phyloP scores from a whole-genome alignment of 2,113 vertebrate species.

The Laticauda laticaudata region DNA sequence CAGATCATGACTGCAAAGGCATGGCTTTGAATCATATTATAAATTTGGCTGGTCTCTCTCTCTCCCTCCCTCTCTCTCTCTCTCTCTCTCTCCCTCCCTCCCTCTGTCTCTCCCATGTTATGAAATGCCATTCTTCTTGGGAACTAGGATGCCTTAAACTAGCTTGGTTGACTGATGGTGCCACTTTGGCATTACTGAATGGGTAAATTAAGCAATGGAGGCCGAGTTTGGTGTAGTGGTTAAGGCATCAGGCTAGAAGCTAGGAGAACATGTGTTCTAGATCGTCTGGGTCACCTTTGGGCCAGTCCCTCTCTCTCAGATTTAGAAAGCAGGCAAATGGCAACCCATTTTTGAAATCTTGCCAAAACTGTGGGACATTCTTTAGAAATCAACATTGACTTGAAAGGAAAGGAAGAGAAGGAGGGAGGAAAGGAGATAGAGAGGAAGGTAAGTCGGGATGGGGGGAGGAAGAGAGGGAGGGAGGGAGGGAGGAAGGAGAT shows the following conservation, averaged over 20 bases:
- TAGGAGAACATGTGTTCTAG: neutral
- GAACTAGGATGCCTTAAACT: neutral
- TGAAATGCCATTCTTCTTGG: neutral
- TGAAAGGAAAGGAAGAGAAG: neutral
- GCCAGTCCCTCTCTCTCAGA: neutral
- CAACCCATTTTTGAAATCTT: neutral
- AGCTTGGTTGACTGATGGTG: neutral
- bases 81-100: too few relatives aligned
- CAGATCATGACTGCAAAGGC: neutral
- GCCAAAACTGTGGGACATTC: neutral
- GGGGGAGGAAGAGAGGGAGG: too few relatives aligned
- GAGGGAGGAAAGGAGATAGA: neutral
- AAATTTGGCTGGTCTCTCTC: neutral
- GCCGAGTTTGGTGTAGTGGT: neutral
- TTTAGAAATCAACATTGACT: neutral
- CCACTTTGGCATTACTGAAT: too few relatives aligned
- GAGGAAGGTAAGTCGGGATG: neutral
- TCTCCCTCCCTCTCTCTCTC: neutral
- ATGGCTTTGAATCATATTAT: neutral
- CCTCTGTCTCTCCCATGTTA: neutral
- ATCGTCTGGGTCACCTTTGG: neutral
- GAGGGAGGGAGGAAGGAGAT: too few relatives aligned
- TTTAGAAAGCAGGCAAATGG: neutral
- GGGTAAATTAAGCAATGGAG: neutral
- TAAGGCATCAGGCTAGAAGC: neutral